A percentile compares a stretch with the other conserved stretches of the same genome.
These are phyloP conservation scores for Dysmachus trigonus DNA, from an alignment of 2,888 invertebrate species.

Conservation along the genomic window DNA sequence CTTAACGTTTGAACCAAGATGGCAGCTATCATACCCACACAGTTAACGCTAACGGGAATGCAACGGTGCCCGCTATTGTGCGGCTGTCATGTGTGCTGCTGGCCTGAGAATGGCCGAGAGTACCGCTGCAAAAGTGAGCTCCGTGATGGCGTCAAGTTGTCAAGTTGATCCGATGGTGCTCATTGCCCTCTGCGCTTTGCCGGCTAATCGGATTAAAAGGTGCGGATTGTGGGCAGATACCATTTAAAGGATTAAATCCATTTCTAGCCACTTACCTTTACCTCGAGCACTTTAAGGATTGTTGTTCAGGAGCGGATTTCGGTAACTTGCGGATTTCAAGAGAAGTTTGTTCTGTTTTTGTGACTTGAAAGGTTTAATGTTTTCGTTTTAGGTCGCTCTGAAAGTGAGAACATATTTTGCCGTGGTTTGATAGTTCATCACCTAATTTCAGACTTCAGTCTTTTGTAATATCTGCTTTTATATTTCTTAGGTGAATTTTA, in stretches of 20 bases:
- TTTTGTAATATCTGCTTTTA: background rate
- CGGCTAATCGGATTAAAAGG: slow-evolving; percentile 16
- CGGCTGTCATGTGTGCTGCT: background rate
- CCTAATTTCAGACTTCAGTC: background rate
- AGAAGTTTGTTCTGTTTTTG: background rate
- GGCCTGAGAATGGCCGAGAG: background rate
- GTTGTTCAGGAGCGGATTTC: background rate
- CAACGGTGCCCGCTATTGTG: background rate
- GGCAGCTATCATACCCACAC: background rate
- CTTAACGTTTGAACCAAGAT: background rate
- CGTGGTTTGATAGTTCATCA: background rate
- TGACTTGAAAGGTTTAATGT: background rate
- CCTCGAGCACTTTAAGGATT: background rate
- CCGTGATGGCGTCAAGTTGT: background rate
- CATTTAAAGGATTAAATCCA: background rate
- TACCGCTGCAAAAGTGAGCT: background rate
- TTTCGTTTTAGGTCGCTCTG: background rate
- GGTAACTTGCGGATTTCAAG: background rate
- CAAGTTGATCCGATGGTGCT: background rate
- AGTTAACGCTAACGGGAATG: background rate
- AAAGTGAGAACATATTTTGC: background rate
- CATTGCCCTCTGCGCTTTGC: background rate
- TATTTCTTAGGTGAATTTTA: background rate
- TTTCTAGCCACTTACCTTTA: background rate
- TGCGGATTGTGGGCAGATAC: slow-evolving; percentile 13